A percentile compares a stretch with the other conserved stretches of the same genome.
These are phyloP conservation scores for Stigmatopora nigra DNA, from an alignment of 2,113 vertebrate genomes.

Conservation along the genomic window DNA sequence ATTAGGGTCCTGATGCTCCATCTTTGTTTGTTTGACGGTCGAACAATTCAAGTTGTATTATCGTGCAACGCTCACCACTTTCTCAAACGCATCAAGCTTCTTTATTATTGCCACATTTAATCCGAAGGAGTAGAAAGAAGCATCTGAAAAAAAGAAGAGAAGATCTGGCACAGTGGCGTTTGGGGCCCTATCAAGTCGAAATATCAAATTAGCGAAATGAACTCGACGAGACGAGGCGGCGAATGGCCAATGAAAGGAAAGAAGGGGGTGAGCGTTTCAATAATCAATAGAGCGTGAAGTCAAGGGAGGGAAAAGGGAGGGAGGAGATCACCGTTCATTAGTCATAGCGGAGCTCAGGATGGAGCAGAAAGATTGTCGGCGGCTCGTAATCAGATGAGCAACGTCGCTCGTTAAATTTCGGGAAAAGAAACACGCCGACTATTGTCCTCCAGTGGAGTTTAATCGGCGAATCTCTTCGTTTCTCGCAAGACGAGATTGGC, in stretches of 20 bases:
- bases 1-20: no score
- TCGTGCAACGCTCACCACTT: no score
- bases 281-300: constrained; percentile 61
- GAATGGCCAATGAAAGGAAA: constrained; percentile 35
- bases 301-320: constrained; percentile 13
- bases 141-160: background rate
- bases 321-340: constrained; percentile 62
- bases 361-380: constrained; percentile 56
- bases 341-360: constrained; percentile 52
- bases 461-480: constrained; percentile 49
- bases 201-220: constrained; percentile 70
- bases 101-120: no score
- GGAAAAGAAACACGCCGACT: constrained; percentile 39
- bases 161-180: background rate
- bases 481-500: constrained; percentile 34
- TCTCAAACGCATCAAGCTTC: no score
- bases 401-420: constrained; percentile 56
- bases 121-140: background rate
- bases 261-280: constrained; percentile 51
- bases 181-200: constrained; percentile 51
- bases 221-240: constrained; percentile 57
- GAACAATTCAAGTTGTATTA: no score
- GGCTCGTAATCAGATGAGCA: constrained; percentile 64
- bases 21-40: no score
- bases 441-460: constrained; percentile 54